Evolutionary conservation across 2,797 vertebrate genomes (phyloP).

Genomic region (Anguilla anguilla): DNA sequence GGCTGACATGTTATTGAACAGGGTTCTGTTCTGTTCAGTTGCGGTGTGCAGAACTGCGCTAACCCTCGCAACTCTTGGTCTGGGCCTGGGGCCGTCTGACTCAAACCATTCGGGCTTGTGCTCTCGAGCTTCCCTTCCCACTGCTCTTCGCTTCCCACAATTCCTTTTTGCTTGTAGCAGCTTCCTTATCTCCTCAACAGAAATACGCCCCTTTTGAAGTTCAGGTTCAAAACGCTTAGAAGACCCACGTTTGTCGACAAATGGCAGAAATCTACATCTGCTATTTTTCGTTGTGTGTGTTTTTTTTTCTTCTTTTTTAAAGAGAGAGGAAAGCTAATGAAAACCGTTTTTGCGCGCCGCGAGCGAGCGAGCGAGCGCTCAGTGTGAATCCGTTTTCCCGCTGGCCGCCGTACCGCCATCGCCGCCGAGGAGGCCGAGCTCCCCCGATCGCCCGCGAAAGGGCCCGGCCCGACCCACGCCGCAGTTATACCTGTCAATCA

Average conservation of each 20-base stretch:
- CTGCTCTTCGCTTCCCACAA: not conserved
- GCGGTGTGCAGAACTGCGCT: not conserved
- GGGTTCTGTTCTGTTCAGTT: not conserved
- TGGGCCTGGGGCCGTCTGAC: not conserved
- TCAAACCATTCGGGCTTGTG: not conserved
- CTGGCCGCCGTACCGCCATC: not conserved
- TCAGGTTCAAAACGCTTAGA: not conserved
- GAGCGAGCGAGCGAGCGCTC: not conserved
- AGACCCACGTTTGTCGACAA: not conserved
- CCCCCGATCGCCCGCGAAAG: slow-evolving; percentile 15
- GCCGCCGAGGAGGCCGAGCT: too few relatives aligned
- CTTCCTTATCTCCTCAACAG: not conserved
- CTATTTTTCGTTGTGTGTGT: not conserved
- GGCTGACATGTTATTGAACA: slow-evolving; percentile 9
- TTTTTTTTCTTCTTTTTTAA: not conserved
- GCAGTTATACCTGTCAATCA: slow-evolving; percentile 56
- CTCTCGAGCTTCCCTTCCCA: not conserved
- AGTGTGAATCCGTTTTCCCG: not conserved
- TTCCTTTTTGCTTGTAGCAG: too few relatives aligned
- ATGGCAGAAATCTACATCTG: not conserved
- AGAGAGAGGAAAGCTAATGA: not conserved
- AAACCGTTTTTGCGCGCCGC: not conserved
- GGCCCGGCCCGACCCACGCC: slow-evolving; percentile 42
- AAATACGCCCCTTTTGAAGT: not conserved
- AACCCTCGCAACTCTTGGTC: not conserved